Base-by-base conservation (phyloP, 2,797 vertebrate species). In the Meda fulgida region DNA sequence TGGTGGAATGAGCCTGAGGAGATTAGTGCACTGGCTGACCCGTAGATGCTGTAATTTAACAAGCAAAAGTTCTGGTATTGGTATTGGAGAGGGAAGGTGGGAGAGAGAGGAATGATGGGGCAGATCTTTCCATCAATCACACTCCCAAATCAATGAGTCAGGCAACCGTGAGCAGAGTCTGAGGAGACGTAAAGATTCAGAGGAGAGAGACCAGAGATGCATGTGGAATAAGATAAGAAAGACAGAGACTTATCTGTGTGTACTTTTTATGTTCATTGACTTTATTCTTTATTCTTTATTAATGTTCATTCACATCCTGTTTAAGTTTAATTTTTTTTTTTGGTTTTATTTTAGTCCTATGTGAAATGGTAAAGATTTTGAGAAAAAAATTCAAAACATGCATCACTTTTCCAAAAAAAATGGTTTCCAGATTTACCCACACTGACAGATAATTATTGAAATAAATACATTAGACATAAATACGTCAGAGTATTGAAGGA, bases 51-150 rank as follows among this genome's bases (percentile, higher is more conserved):
- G 58, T 81, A 75, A 88, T 85, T 80, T 86, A 81, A 83, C 75
- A 86, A 87, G 80, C 81, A 85, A 80, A 66, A 75, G 81, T 34
- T 55, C 46, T 78, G 80, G 58, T 75, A 66, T 65, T 40, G 29
- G 53, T 51, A 71, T 69, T 69, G 53, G 26, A 87, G 69, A 80
- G 43, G 51, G 77, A 34, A 43, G 34, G 78, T 63, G 65, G 84
- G 82, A 69, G 78, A 75, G 43, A 34, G 55, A 81, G 66, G 55
- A 82, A 82, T 82, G 55, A 82, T 73, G 71, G 65, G 75, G 84
- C 70, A 80, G 21, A 63, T 73, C 19, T 67, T 55, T 51, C 67
- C 75, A 89, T 83, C 85, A 87, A 43, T 89, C 85, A 85, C 70
- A 84, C 76, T 81, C 55, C 71, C 51, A 83, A 81, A 86, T 87